phyloP scores from a whole-genome alignment of 2,113 vertebrate genomes.

The Sceloporus undulatus region DNA sequence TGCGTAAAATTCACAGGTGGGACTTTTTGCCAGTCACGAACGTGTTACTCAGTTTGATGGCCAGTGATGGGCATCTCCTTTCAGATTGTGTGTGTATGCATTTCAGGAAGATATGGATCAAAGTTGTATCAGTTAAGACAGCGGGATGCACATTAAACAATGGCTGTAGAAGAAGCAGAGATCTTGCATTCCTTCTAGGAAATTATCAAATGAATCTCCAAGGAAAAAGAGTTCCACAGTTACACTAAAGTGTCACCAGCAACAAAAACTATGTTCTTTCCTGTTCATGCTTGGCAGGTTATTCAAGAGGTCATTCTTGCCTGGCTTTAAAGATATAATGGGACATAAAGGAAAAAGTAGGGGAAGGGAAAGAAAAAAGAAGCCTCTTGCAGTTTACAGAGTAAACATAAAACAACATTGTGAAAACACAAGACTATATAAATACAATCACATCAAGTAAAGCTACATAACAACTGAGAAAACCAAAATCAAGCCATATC shows the following conservation, averaged over 20 bases:
- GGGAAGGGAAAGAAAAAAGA: not conserved
- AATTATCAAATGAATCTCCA: not conserved
- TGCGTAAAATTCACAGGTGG: too few species aligned
- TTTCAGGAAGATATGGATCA: not conserved
- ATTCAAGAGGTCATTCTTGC: not conserved
- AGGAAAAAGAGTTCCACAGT: not conserved
- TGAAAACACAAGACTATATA: not conserved
- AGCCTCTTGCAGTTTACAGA: not conserved
- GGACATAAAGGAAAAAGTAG: not conserved
- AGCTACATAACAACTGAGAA: not conserved
- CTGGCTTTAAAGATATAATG: not conserved
- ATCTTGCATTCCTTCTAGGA: not conserved
- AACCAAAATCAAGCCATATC: not conserved
- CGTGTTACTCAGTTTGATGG: not conserved
- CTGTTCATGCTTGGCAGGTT: not conserved
- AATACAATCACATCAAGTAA: constrained; percentile 11
- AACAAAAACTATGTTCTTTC: not conserved
- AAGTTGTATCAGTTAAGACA: not conserved
- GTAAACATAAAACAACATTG: not conserved
- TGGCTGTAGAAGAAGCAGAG: not conserved
- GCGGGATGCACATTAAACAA: not conserved
- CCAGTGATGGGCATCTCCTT: not conserved
- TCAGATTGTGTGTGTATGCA: not conserved
- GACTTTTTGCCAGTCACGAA: too few species aligned
- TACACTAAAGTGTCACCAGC: not conserved